Evolutionary conservation across 2,888 invertebrate species (phyloP).

Genomic region (Eustalomyia histrio): DNA sequence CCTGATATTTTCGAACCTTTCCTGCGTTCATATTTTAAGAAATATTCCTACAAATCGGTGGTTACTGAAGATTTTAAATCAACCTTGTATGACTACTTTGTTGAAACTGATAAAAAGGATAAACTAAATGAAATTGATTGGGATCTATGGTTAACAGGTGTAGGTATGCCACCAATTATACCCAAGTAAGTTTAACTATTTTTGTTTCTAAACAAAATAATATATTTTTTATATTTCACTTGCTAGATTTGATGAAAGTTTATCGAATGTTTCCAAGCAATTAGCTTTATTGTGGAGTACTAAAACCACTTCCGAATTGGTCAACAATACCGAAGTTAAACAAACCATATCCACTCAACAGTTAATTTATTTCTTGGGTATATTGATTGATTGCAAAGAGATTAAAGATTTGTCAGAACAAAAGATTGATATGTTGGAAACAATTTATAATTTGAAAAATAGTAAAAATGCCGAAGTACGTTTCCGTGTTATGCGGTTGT

Average conservation of each 20-base stretch:
- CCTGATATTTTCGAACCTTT: constrained; percentile 90
- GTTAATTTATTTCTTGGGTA: constrained; percentile 84
- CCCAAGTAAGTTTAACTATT: constrained; percentile 83
- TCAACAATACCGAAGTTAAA: constrained; percentile 81
- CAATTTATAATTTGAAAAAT: constrained; percentile 83
- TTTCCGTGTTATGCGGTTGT: constrained; percentile 88
- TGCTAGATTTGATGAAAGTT: constrained; percentile 84
- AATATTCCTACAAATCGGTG: constrained; percentile 90
- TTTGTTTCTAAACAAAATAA: background rate
- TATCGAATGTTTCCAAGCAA: constrained; percentile 83
- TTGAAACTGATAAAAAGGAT: constrained; percentile 79
- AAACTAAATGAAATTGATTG: constrained; percentile 86
- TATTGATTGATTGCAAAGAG: constrained; percentile 82
- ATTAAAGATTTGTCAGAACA: constrained; percentile 81
- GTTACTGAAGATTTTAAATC: constrained; percentile 89
- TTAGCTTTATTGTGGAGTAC: constrained; percentile 82
- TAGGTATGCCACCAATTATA: constrained; percentile 94
- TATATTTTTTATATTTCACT: background rate
- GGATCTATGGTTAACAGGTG: constrained; percentile 88
- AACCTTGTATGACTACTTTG: constrained; percentile 86
- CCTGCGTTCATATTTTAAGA: constrained; percentile 88
- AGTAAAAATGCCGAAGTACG: constrained; percentile 89
- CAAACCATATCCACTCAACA: constrained; percentile 83
- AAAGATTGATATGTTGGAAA: constrained; percentile 81
- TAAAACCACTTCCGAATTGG: constrained; percentile 79